These are phyloP conservation scores for Mus spretus DNA, from an alignment of 2,797 vertebrate genomes.

Conservation along the genomic window DNA sequence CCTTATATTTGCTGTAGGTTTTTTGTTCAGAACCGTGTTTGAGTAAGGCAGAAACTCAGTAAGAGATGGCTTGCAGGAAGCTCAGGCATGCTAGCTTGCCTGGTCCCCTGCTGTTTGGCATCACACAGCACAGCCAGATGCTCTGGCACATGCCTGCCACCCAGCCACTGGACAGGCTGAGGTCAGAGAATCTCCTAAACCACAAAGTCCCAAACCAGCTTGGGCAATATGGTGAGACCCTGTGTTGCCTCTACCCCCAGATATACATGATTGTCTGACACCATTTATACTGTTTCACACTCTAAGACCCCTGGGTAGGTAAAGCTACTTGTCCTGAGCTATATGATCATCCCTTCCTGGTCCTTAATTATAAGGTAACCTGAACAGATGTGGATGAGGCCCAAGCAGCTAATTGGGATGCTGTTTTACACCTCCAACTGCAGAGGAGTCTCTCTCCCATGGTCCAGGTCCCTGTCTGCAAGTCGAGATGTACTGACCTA, in stretches of 20 bases:
- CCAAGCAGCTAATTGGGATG: background rate
- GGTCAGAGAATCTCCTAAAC: background rate
- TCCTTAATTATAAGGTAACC: background rate
- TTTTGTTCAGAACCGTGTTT: background rate
- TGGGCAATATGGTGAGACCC: background rate
- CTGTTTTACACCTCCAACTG: background rate
- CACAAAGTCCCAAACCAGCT: background rate
- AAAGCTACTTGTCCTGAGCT: background rate
- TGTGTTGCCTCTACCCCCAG: background rate
- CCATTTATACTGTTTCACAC: background rate
- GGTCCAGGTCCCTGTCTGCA: background rate
- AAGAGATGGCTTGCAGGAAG: background rate
- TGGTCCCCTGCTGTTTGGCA: background rate
- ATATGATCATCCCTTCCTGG: background rate
- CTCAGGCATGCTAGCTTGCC: rapidly evolving
- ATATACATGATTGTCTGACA: background rate
- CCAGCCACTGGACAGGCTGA: background rate
- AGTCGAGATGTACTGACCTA: background rate
- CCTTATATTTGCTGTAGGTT: background rate
- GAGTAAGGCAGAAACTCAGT: background rate
- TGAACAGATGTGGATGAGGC: background rate
- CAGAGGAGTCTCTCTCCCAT: background rate
- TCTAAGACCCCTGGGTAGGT: background rate
- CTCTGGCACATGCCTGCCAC: too few relatives aligned
- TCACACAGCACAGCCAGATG: background rate